These are phyloP conservation scores for Synanceia verrucosa DNA, from an alignment of 2,797 vertebrate species.

Conservation along the genomic window DNA sequence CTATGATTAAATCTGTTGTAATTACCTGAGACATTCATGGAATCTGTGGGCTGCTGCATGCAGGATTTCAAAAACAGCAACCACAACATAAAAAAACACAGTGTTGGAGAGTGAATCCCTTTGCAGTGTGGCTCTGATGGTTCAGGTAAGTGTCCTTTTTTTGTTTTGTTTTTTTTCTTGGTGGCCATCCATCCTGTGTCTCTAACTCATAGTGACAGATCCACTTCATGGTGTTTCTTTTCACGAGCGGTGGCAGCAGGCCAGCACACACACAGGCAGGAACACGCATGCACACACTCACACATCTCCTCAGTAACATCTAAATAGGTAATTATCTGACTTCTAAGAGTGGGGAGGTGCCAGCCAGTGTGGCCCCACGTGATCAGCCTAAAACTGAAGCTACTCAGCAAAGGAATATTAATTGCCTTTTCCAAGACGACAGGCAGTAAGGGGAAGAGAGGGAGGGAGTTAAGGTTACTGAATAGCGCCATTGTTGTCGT, in stretches of 20 bases:
- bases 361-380: constrained; percentile 54
- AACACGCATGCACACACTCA: constrained; percentile 10
- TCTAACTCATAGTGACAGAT: constrained; percentile 72
- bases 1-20: constrained; percentile 56
- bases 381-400: constrained; percentile 73
- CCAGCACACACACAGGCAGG: constrained; percentile 29
- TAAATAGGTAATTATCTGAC: constrained; percentile 77
- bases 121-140: constrained; percentile 26
- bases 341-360: constrained; percentile 59
- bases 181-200: constrained; percentile 56
- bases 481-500: constrained; percentile 57
- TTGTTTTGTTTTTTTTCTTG: constrained; percentile 12
- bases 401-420: constrained; percentile 70
- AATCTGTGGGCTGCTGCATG: constrained; percentile 41
- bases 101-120: constrained; percentile 10
- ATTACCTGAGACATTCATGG: constrained; percentile 54
- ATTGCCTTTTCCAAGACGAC: constrained; percentile 63
- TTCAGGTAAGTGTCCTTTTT: constrained; percentile 36
- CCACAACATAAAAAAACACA: neutral
- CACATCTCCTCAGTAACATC: constrained; percentile 60
- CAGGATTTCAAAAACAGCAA: constrained; percentile 28
- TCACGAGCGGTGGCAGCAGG: constrained; percentile 63
- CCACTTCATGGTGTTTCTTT: constrained; percentile 71
- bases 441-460: constrained; percentile 37
- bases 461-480: constrained; percentile 54